Conservation (phyloP, 2,113 vertebrate genomes). For the Dipodomys stephensi region DNA sequence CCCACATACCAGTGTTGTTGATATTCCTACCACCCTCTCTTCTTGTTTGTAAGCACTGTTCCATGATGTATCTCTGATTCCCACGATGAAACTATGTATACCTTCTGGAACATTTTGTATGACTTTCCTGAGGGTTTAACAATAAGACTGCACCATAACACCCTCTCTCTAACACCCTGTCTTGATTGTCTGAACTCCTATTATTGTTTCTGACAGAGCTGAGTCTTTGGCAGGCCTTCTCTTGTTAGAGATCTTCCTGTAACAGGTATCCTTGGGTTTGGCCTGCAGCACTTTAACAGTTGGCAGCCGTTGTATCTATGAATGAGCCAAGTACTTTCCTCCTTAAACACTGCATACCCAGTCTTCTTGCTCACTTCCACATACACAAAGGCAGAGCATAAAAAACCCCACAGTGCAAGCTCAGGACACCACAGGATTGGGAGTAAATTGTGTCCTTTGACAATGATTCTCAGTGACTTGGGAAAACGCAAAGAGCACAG, state of each 20-base stretch:
- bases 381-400: background rate
- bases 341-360: background rate
- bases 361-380: background rate
- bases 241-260: conserved; percentile 33
- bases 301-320: background rate
- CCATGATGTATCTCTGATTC: background rate
- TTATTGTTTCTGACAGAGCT: conserved; percentile 29
- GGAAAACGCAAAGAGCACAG: background rate
- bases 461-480: background rate
- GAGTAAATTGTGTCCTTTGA: background rate
- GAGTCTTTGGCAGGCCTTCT: background rate
- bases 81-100: background rate
- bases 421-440: background rate
- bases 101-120: background rate
- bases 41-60: background rate
- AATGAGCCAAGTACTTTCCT: conserved; percentile 17
- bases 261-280: conserved; percentile 6
- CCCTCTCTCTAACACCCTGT: background rate
- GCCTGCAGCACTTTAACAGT: background rate
- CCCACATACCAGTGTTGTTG: background rate
- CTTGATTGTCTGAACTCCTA: background rate
- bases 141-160: background rate
- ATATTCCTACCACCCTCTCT: too few relatives aligned
- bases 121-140: background rate
- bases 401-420: background rate